Evolutionary conservation across 2,888 invertebrate genomes (phyloP).

Genomic region (Lasioglossum marginatum): DNA sequence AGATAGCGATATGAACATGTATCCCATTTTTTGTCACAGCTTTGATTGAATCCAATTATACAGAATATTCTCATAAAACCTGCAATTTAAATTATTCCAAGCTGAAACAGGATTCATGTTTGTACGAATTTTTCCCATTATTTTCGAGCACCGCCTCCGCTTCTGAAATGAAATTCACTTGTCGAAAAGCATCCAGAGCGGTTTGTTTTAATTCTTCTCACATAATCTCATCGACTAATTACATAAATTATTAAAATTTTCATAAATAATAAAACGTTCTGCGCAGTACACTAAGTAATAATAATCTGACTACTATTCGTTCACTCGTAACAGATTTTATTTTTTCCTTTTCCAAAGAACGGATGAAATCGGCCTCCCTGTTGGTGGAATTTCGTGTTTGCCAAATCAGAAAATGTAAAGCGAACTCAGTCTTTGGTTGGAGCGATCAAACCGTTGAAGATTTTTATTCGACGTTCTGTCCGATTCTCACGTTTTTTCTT

Average conservation of each 20-base stretch:
- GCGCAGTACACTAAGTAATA: slow-evolving; percentile 7
- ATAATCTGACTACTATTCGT: slow-evolving; percentile 17
- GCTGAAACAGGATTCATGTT: neutral
- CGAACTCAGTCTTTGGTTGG: slow-evolving; percentile 77
- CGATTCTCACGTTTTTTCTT: slow-evolving; percentile 15
- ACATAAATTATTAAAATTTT: slow-evolving; percentile 25
- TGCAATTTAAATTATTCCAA: neutral
- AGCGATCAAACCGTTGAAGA: slow-evolving; percentile 69
- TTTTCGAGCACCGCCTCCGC: neutral
- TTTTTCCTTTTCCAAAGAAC: neutral
- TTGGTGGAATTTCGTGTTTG: slow-evolving; percentile 71
- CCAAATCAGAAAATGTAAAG: slow-evolving; percentile 73
- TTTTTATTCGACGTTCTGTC: slow-evolving; percentile 53
- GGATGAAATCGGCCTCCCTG: slow-evolving; percentile 45
- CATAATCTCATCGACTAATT: neutral
- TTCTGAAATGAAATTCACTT: neutral
- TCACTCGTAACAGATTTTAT: slow-evolving; percentile 1
- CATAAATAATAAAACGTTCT: slow-evolving; percentile 26
- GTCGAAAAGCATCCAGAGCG: neutral
- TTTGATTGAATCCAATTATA: no score
- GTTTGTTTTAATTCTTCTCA: neutral
- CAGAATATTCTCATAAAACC: neutral
- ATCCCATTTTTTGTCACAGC: no score
- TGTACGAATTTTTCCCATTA: neutral
- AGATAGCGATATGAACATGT: neutral